A percentile compares a stretch with the other conserved stretches of the same genome.
Conservation (phyloP, 2,888 invertebrate genomes). For the Leptopterna dolabrata region DNA sequence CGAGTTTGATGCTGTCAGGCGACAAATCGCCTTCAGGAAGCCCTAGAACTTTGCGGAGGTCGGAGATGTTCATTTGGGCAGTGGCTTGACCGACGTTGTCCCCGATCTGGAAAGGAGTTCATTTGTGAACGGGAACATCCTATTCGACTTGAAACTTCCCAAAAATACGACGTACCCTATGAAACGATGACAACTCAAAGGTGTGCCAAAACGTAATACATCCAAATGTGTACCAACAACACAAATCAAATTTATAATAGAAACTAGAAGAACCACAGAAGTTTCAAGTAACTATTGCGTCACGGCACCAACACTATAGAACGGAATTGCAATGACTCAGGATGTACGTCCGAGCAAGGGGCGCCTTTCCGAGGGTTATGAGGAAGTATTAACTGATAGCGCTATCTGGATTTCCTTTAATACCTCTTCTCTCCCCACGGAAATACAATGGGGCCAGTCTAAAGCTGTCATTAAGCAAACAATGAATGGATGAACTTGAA, state of each 20-base stretch:
- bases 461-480: too few relatives aligned
- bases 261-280: too few relatives aligned
- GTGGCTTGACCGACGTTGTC: constrained; percentile 94
- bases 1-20: constrained; percentile 66
- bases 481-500: too few relatives aligned
- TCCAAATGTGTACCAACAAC: too few relatives aligned
- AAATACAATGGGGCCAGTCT: neutral
- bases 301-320: too few relatives aligned
- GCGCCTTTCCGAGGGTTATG: neutral
- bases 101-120: constrained; percentile 72
- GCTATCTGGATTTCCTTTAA: neutral
- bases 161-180: neutral
- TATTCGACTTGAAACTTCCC: too few relatives aligned
- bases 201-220: too few relatives aligned
- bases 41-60: constrained; percentile 85
- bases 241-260: too few relatives aligned
- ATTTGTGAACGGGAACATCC: neutral
- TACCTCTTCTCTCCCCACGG: neutral
- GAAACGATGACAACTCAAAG: neutral
- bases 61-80: constrained; percentile 91
- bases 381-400: neutral
- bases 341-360: neutral
- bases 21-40: constrained; percentile 72
- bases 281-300: too few relatives aligned
- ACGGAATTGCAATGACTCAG: neutral